Conservation (phyloP, 2,113 vertebrate species). For the Alexandromys fortis region DNA sequence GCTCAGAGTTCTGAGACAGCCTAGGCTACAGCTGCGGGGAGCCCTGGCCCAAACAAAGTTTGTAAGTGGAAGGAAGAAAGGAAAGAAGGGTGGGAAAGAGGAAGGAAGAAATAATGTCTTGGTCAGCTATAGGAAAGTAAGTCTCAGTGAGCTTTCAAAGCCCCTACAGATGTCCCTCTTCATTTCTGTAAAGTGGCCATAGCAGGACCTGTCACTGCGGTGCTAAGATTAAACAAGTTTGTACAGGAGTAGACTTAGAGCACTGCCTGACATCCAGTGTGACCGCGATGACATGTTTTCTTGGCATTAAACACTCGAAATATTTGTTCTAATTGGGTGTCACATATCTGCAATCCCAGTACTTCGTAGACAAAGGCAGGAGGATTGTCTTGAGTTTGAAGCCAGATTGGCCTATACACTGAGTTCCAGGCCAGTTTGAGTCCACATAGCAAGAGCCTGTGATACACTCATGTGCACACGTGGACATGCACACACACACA, state of each 20-base stretch:
- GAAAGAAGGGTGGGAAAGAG: neutral
- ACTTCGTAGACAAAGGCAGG: neutral
- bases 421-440: neutral
- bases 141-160: neutral
- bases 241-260: neutral
- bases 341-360: neutral
- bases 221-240: conserved; percentile 32
- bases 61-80: neutral
- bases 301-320: conserved; percentile 10
- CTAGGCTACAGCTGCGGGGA: neutral
- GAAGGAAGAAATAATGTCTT: neutral
- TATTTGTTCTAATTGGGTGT: neutral
- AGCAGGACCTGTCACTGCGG: neutral
- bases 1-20: neutral
- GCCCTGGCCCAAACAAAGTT: neutral
- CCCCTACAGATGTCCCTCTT: neutral
- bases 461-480: no score
- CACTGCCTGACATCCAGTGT: neutral
- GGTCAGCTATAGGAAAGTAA: neutral
- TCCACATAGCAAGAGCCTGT: neutral
- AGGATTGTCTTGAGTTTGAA: neutral
- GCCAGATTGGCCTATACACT: neutral
- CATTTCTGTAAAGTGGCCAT: neutral
- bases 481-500: neutral
- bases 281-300: neutral